Conservation (phyloP, 2,888 invertebrate species). For the Petrophora chlorosata region DNA sequence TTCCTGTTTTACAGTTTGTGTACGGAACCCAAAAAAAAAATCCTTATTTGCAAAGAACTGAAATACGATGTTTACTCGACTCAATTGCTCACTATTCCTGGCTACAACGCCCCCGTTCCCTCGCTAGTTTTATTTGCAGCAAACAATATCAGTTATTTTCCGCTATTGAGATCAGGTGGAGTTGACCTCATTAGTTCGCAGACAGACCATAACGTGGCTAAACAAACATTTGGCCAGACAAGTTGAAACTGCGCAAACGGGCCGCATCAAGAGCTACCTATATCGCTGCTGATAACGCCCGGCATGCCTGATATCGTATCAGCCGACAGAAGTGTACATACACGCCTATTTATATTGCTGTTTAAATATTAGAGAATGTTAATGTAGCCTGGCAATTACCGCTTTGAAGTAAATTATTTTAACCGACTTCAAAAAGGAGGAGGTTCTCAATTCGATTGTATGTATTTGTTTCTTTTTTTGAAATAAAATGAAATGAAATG, state of each 20-base stretch:
- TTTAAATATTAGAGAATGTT: constrained; percentile 13
- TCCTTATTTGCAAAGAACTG: not conserved
- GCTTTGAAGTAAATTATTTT: no score
- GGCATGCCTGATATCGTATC: constrained; percentile 36
- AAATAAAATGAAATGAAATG: no score
- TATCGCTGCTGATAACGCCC: constrained; percentile 56
- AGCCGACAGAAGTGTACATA: constrained; percentile 19
- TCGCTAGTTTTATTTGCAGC: constrained; percentile 8
- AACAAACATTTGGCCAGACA: constrained; percentile 73
- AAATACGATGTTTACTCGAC: constrained; percentile 3
- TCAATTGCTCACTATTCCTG: constrained; percentile 1
- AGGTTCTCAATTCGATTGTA: no score
- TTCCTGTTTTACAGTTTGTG: no score
- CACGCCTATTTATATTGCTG: constrained; percentile 17
- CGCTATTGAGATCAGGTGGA: constrained; percentile 43
- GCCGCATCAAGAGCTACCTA: constrained; percentile 60
- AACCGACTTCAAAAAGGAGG: no score
- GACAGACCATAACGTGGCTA: constrained; percentile 56
- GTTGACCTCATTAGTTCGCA: constrained; percentile 58
- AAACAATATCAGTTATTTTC: constrained; percentile 40
- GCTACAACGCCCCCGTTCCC: constrained; percentile 3
- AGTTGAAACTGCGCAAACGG: constrained; percentile 63
- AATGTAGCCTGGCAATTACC: not conserved
- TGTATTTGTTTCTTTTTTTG: no score
- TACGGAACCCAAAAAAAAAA: not conserved